Evolutionary conservation across 2,113 vertebrate genomes (phyloP).

Genomic region (Tupaia tana): DNA sequence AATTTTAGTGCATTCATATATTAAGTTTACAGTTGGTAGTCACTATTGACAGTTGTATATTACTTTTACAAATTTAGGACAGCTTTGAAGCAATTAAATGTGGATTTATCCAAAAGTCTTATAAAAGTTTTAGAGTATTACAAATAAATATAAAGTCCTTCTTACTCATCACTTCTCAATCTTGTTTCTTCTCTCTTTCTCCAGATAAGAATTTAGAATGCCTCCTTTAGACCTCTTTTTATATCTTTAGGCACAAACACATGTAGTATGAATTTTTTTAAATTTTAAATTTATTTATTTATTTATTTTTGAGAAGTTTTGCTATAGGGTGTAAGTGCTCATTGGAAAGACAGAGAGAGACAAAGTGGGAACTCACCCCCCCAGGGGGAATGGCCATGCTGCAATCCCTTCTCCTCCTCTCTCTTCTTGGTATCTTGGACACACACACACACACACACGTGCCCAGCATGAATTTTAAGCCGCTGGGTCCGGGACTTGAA

Average conservation of each 20-base stretch:
- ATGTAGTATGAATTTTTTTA: background rate
- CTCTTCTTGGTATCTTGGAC: too few relatives aligned
- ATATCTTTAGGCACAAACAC: background rate
- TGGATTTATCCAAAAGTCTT: background rate
- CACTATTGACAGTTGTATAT: background rate
- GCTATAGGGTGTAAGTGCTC: too few relatives aligned
- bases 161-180: background rate
- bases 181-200: background rate
- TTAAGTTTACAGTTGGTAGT: conserved; percentile 14
- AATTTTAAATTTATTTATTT: too few relatives aligned
- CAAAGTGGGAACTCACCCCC: too few relatives aligned
- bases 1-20: background rate
- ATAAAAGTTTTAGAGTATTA: background rate
- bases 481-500: too few relatives aligned
- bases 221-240: background rate
- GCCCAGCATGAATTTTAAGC: too few relatives aligned
- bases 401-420: too few relatives aligned
- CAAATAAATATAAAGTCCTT: background rate
- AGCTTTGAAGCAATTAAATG: background rate
- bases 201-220: background rate
- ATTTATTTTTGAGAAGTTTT: too few relatives aligned
- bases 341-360: too few relatives aligned
- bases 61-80: background rate
- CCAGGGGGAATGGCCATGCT: too few relatives aligned
- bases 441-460: too few relatives aligned